phyloP scores from a whole-genome alignment of 1,140 invertebrate species.

The Caenorhabditis remanei region DNA sequence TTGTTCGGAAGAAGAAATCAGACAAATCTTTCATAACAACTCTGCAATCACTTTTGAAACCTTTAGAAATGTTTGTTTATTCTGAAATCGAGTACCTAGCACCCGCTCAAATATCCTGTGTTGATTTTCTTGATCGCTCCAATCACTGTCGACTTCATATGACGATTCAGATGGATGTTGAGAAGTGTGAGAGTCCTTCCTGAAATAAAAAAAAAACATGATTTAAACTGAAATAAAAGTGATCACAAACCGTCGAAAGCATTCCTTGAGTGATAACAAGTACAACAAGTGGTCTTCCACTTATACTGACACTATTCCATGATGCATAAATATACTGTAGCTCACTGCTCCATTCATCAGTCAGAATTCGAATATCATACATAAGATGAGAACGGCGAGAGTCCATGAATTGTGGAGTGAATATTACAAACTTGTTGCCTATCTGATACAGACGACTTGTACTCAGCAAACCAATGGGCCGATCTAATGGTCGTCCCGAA shows the following conservation, averaged over 20 bases:
- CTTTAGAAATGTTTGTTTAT: neutral
- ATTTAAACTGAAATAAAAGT: neutral
- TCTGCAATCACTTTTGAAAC: constrained; percentile 64
- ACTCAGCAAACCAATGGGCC: constrained; percentile 94
- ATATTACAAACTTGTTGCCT: constrained; percentile 95
- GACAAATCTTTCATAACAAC: constrained; percentile 78
- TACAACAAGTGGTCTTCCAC: constrained; percentile 89
- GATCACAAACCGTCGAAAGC: constrained; percentile 80
- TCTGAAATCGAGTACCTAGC: constrained; percentile 82
- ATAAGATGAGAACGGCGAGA: constrained; percentile 95
- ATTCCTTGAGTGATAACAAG: constrained; percentile 89
- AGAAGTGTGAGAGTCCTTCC: constrained; percentile 63
- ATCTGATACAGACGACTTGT: constrained; percentile 98
- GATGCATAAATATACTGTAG: constrained; percentile 95
- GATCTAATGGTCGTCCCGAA: constrained; percentile 88
- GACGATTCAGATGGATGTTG: constrained; percentile 66
- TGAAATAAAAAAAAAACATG: constrained; percentile 19
- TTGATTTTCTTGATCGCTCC: constrained; percentile 98
- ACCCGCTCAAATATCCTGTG: constrained; percentile 97
- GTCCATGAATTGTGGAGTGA: constrained; percentile 98
- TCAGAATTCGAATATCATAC: constrained; percentile 94
- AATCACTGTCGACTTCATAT: constrained; percentile 85
- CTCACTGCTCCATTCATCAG: constrained; percentile 95
- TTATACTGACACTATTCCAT: constrained; percentile 88
- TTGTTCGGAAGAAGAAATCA: constrained; percentile 77